Percentiles rank a stretch among this genome's conserved stretches.
phyloP scores from a whole-genome alignment of 2,888 invertebrate genomes.

The Diploptera punctata region DNA sequence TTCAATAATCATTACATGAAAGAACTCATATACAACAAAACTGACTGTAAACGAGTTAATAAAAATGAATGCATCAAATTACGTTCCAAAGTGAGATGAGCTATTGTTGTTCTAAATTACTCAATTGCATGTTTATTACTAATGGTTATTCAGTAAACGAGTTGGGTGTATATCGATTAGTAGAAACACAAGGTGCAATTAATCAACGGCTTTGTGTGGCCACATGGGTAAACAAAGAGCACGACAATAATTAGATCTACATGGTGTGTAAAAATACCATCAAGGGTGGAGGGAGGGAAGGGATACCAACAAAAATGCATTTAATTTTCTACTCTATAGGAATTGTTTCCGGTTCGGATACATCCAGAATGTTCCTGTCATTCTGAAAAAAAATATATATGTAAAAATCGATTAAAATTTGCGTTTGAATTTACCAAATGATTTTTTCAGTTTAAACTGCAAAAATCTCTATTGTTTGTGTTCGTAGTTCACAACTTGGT shows the following conservation, averaged over 20 bases:
- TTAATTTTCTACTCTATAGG: slow-evolving; percentile 13
- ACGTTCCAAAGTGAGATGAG: not conserved
- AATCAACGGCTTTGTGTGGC: slow-evolving; percentile 24
- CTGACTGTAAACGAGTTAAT: too few species aligned
- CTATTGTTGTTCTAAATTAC: not conserved
- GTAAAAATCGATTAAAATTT: too few species aligned
- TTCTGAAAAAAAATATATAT: too few species aligned
- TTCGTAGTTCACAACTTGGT: too few species aligned
- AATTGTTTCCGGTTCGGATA: not conserved
- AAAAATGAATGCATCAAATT: too few species aligned
- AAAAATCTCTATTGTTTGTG: too few species aligned
- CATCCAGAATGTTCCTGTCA: too few species aligned
- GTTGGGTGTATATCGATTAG: slow-evolving; percentile 30
- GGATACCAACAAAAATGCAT: not conserved
- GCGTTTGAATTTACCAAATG: too few species aligned
- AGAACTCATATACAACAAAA: too few species aligned
- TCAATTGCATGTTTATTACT: slow-evolving; percentile 23
- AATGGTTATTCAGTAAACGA: slow-evolving; percentile 29
- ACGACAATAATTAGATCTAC: slow-evolving; percentile 20
- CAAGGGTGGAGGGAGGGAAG: not conserved
- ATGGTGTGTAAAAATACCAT: slow-evolving; percentile 18
- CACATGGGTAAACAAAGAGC: slow-evolving; percentile 23
- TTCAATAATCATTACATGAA: too few species aligned
- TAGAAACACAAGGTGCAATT: slow-evolving; percentile 30
- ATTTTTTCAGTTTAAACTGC: too few species aligned